phyloP scores from a whole-genome alignment of 2,113 vertebrate species.

The Leptobrachium leishanense region DNA sequence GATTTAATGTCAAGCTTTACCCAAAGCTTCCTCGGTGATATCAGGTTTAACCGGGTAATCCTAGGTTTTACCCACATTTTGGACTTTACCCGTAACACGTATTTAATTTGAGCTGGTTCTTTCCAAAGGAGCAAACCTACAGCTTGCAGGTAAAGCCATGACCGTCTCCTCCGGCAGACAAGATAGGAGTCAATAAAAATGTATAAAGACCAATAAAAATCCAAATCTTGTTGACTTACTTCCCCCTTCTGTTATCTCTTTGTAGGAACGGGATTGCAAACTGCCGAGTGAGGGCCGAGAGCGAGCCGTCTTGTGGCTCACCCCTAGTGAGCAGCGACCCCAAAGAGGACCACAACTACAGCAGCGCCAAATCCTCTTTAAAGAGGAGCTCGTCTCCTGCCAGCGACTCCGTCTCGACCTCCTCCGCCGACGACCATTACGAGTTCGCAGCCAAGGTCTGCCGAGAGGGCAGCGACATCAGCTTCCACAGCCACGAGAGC shows the following conservation, averaged over 20 bases:
- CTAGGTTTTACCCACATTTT: too few species aligned
- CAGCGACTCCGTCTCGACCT: slow-evolving; percentile 71
- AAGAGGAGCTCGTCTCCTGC: slow-evolving; percentile 61
- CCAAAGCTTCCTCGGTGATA: too few species aligned
- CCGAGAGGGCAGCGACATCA: slow-evolving; percentile 73
- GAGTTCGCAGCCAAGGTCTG: slow-evolving; percentile 72
- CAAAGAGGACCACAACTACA: slow-evolving; percentile 95
- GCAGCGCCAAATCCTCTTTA: slow-evolving; percentile 85
- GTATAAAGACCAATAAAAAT: too few species aligned
- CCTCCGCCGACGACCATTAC: slow-evolving; percentile 75
- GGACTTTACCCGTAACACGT: too few species aligned
- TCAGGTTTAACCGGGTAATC: too few species aligned
- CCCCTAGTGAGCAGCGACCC: slow-evolving; percentile 86
- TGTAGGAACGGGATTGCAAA: slow-evolving; percentile 76
- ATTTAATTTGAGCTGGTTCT: too few species aligned
- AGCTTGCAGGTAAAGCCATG: too few species aligned
- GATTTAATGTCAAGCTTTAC: too few species aligned
- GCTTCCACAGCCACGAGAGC: slow-evolving; percentile 75
- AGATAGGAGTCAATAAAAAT: too few species aligned
- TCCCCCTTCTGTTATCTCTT: background rate
- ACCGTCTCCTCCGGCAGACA: too few species aligned
- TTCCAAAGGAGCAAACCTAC: too few species aligned
- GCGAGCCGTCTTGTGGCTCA: slow-evolving; percentile 81
- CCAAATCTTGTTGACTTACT: background rate
- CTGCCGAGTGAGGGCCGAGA: slow-evolving; percentile 82